Evolutionary conservation across 2,797 vertebrate genomes (phyloP).

Genomic region (Anas bahamensis): DNA sequence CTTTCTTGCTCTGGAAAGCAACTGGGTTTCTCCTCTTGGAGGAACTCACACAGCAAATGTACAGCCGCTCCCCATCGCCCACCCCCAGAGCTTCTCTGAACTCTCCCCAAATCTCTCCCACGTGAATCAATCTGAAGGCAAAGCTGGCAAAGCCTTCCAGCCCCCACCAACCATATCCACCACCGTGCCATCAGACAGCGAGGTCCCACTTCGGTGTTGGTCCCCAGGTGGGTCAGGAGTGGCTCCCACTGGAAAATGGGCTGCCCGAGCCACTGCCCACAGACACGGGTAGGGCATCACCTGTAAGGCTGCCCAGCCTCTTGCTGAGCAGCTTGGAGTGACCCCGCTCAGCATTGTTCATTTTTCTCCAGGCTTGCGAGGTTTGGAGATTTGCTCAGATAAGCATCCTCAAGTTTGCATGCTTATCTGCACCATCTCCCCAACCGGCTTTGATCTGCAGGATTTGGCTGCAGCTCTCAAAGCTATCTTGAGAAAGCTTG

Average conservation of each 20-base stretch:
- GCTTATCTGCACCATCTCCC: conserved; percentile 63
- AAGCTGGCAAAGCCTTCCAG: conserved; percentile 41
- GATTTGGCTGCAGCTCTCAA: conserved; percentile 57
- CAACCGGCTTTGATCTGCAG: conserved; percentile 52
- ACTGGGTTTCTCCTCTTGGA: not conserved
- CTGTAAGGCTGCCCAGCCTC: not conserved
- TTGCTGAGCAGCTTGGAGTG: not conserved
- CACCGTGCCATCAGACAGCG: not conserved
- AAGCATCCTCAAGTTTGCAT: conserved; percentile 64
- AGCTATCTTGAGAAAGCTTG: conserved; percentile 65
- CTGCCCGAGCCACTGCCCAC: rapidly evolving
- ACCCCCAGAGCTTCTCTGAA: conserved; percentile 33
- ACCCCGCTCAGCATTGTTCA: conserved; percentile 6
- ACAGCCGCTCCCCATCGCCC: not conserved
- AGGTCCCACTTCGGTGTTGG: not conserved
- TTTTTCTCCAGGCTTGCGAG: conserved; percentile 50
- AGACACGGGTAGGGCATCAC: not conserved
- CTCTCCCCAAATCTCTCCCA: conserved; percentile 42
- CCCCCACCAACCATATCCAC: not conserved
- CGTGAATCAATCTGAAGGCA: conserved; percentile 39
- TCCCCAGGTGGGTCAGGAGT: not conserved
- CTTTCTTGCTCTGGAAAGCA: not conserved
- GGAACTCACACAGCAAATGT: not conserved
- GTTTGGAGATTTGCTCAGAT: conserved; percentile 61
- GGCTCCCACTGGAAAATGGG: not conserved